Evolutionary conservation across 37 sponge, comb jelly and placozoan species (phyloP).

Genomic region (Cladorhizidae sp.): DNA sequence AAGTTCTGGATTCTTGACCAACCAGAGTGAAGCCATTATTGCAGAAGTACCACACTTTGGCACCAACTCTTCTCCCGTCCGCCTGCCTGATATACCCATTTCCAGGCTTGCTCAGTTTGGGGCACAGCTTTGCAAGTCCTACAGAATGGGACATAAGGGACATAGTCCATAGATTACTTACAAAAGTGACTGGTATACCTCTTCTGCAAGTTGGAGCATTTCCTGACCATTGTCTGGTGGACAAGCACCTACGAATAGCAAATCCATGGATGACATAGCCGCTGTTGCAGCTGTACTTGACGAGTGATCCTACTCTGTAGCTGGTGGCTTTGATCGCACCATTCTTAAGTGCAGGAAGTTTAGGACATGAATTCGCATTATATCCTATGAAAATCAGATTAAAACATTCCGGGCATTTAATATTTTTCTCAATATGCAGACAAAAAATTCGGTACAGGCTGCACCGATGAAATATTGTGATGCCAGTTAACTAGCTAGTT

Average conservation of each 20-base stretch:
- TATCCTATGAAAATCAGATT: too few species aligned
- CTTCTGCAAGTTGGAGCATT: slow-evolving; percentile 46
- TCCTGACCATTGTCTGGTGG: slow-evolving; percentile 50
- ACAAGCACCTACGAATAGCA: slow-evolving; percentile 31
- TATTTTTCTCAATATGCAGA: too few species aligned
- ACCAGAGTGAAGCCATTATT: slow-evolving; percentile 23
- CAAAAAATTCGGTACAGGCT: too few species aligned
- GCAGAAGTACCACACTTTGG: slow-evolving; percentile 44
- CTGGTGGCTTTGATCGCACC: slow-evolving; percentile 28
- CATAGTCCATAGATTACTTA: not conserved
- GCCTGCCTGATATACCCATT: slow-evolving; percentile 27
- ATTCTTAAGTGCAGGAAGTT: slow-evolving; percentile 12
- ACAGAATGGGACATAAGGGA: not conserved
- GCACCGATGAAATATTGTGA: too few species aligned
- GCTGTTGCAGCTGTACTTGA: slow-evolving; percentile 29
- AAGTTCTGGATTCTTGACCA: slow-evolving; percentile 25
- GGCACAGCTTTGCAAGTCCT: slow-evolving; percentile 6
- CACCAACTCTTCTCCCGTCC: slow-evolving; percentile 6
- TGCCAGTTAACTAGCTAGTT: too few species aligned
- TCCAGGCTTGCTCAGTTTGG: slow-evolving; percentile 4
- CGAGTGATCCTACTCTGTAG: slow-evolving; percentile 19
- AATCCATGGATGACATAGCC: slow-evolving; percentile 36
- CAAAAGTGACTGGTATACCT: slow-evolving; percentile 3
- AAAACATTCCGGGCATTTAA: too few species aligned
- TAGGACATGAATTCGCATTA: not conserved